A percentile compares a stretch with the other conserved stretches of the same genome.
These are phyloP conservation scores for Chromobotia macracanthus DNA, from an alignment of 2,797 vertebrate species.

Conservation along the genomic window DNA sequence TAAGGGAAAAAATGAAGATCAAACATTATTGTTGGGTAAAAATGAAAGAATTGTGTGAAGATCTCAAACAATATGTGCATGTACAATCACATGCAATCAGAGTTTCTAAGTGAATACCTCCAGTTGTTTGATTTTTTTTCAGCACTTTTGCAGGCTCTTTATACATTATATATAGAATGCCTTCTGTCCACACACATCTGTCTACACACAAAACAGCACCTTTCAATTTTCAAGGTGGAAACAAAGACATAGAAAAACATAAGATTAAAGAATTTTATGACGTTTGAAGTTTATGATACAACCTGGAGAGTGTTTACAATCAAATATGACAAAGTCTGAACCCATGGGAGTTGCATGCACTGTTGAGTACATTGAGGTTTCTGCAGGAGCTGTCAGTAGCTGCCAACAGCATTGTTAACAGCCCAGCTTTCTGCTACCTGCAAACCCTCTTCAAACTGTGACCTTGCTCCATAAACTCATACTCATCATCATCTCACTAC, in stretches of 20 bases:
- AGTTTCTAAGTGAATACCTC: background rate
- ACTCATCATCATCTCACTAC: background rate
- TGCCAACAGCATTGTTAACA: background rate
- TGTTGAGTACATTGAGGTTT: background rate
- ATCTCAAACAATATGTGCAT: background rate
- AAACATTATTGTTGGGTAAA: background rate
- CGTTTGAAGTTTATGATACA: background rate
- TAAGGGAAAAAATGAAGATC: background rate
- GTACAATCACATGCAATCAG: constrained; percentile 11
- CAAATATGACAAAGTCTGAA: background rate
- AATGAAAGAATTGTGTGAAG: background rate
- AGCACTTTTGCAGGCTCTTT: background rate
- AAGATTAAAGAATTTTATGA: background rate
- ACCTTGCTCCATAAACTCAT: background rate
- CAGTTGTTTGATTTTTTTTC: background rate
- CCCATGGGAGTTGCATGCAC: background rate
- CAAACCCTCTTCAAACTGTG: background rate
- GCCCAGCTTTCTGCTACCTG: background rate
- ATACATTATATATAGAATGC: background rate
- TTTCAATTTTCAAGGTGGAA: background rate
- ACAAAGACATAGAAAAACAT: background rate
- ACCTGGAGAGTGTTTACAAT: background rate
- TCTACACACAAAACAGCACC: background rate
- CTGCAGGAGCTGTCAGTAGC: background rate
- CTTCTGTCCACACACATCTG: background rate